phyloP scores from a whole-genome alignment of 2,113 vertebrate species.

The Austrofundulus limnaeus region DNA sequence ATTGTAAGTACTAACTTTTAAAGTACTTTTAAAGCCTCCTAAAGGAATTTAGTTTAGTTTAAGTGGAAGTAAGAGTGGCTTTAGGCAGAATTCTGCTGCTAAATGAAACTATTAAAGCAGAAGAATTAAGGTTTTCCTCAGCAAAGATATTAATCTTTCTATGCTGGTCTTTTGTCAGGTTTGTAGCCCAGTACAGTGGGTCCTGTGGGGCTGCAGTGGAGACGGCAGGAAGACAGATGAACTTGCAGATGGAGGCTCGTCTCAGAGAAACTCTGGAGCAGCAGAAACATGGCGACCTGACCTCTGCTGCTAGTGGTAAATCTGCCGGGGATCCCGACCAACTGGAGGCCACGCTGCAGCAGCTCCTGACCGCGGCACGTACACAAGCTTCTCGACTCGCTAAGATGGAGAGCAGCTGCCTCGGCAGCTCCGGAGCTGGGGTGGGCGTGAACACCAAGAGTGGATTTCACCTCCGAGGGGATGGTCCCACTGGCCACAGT shows the following conservation, averaged over 20 bases:
- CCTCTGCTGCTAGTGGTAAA: conserved; percentile 54
- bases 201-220: conserved; percentile 65
- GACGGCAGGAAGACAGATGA: conserved; percentile 61
- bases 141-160: not conserved
- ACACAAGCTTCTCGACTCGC: conserved; percentile 73
- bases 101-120: not conserved
- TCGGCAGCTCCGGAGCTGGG: conserved; percentile 9
- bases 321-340: conserved; percentile 43
- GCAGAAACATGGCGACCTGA: conserved; percentile 27
- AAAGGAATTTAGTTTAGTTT: not conserved
- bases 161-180: conserved; percentile 44
- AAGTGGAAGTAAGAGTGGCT: not conserved
- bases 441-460: conserved; percentile 36
- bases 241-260: conserved; percentile 67
- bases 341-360: conserved; percentile 70
- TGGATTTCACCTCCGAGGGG: conserved; percentile 45
- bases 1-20: no score
- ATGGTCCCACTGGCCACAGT: not conserved
- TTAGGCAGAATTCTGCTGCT: not conserved
- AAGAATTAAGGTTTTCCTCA: not conserved
- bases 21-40: no score
- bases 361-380: conserved; percentile 75
- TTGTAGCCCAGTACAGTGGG: conserved; percentile 68
- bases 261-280: conserved; percentile 64
- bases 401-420: conserved; percentile 78